These are phyloP conservation scores for Brachyistius frenatus DNA, from an alignment of 2,113 vertebrate species.

Conservation along the genomic window DNA sequence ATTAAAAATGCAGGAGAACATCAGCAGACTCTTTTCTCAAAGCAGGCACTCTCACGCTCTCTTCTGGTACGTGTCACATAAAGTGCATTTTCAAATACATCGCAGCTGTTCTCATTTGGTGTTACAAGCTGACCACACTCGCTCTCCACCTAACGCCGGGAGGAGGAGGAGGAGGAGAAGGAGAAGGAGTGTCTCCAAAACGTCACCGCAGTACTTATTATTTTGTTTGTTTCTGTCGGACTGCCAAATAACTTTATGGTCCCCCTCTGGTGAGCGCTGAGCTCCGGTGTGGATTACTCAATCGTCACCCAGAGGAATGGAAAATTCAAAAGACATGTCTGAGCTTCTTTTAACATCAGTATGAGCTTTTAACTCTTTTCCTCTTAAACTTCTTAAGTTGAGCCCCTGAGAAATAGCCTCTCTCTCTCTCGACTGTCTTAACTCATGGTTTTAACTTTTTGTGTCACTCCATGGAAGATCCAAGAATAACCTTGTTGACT, in stretches of 20 bases:
- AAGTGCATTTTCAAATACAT: slow-evolving; percentile 57
- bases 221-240: not conserved
- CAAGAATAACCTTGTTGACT: slow-evolving; percentile 19
- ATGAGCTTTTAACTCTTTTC: slow-evolving; percentile 40
- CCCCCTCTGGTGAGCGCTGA: not conserved
- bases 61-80: slow-evolving; percentile 49
- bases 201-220: too few relatives aligned
- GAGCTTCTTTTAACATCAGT: slow-evolving; percentile 10
- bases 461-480: not conserved
- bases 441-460: not conserved
- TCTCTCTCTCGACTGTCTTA: not conserved
- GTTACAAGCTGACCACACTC: slow-evolving; percentile 17
- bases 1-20: slow-evolving; percentile 80
- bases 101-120: slow-evolving; percentile 12
- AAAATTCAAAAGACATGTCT: slow-evolving; percentile 23
- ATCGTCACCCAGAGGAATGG: slow-evolving; percentile 12
- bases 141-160: not conserved
- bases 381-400: slow-evolving; percentile 11
- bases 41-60: slow-evolving; percentile 59
- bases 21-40: slow-evolving; percentile 65
- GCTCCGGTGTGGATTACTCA: slow-evolving; percentile 37
- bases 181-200: slow-evolving; percentile 3
- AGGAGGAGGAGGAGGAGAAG: not conserved
- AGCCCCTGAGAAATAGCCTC: slow-evolving; percentile 29
- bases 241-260: slow-evolving; percentile 1